Evolutionary conservation across 2,797 vertebrate species (phyloP).

Genomic region (Cheirogaleus major): DNA sequence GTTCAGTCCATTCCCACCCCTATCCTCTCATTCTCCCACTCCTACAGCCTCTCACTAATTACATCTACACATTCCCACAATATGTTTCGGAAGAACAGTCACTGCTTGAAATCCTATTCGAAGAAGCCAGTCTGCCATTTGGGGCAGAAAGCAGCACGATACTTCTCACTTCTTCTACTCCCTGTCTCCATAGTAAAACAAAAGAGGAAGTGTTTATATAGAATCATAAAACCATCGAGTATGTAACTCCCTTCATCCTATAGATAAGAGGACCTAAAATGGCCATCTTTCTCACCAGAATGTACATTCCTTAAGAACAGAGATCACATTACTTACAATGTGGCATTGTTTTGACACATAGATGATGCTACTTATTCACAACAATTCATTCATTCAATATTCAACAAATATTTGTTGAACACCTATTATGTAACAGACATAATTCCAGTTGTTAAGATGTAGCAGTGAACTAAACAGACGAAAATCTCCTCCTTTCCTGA

Average conservation of each 20-base stretch:
- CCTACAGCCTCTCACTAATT: background rate
- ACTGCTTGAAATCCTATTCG: slow-evolving; percentile 11
- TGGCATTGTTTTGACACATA: background rate
- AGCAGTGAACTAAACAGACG: background rate
- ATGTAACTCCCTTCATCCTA: background rate
- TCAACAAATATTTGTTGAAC: background rate
- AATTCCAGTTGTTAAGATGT: background rate
- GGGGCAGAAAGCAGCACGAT: background rate
- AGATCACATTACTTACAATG: background rate
- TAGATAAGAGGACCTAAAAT: background rate
- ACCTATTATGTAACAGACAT: background rate
- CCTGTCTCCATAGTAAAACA: background rate
- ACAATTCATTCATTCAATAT: background rate
- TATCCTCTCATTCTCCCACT: background rate
- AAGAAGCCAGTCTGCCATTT: background rate
- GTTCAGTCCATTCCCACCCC: background rate
- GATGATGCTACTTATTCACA: background rate
- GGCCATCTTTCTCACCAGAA: slow-evolving; percentile 14
- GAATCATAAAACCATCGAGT: slow-evolving; percentile 11
- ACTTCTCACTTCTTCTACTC: slow-evolving; percentile 9
- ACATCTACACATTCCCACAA: background rate
- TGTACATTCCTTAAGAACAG: slow-evolving; percentile 27
- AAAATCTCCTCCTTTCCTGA: background rate
- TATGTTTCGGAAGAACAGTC: background rate
- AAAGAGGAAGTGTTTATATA: background rate